phyloP scores from a whole-genome alignment of 2,113 vertebrate genomes.

The Gnathonemus echidnorhynchus region DNA sequence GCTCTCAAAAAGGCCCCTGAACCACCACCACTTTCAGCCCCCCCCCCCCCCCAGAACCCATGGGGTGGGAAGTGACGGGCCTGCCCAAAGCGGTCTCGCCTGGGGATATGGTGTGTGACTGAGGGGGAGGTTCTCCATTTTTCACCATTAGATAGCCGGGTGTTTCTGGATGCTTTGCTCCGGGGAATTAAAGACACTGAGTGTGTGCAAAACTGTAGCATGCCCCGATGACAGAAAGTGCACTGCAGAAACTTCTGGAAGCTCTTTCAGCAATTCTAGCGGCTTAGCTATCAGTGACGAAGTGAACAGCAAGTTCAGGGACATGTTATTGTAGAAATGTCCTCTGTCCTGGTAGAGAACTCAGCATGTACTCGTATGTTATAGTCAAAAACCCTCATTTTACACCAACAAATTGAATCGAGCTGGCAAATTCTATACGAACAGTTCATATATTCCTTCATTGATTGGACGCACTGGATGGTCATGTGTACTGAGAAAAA shows the following conservation, averaged over 20 bases:
- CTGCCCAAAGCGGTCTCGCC: background rate
- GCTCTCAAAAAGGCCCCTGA: background rate
- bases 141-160: constrained; percentile 4
- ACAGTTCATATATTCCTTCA: background rate
- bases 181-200: background rate
- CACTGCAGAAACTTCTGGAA: constrained; percentile 5
- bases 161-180: background rate
- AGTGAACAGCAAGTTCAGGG: background rate
- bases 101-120: background rate
- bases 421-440: background rate
- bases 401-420: background rate
- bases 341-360: background rate
- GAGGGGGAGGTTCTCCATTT: background rate
- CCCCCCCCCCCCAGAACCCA: background rate
- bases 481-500: background rate
- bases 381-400: background rate
- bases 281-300: background rate
- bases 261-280: background rate
- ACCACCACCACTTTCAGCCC: background rate
- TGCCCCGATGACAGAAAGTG: background rate
- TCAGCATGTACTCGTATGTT: background rate
- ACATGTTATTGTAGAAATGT: background rate
- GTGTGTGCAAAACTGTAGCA: background rate
- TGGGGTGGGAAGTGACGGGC: background rate
- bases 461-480: background rate